Percentiles rank a stretch among this genome's conserved stretches.
Conservation (phyloP, 2,888 invertebrate genomes). For the Pollenia amentaria region DNA sequence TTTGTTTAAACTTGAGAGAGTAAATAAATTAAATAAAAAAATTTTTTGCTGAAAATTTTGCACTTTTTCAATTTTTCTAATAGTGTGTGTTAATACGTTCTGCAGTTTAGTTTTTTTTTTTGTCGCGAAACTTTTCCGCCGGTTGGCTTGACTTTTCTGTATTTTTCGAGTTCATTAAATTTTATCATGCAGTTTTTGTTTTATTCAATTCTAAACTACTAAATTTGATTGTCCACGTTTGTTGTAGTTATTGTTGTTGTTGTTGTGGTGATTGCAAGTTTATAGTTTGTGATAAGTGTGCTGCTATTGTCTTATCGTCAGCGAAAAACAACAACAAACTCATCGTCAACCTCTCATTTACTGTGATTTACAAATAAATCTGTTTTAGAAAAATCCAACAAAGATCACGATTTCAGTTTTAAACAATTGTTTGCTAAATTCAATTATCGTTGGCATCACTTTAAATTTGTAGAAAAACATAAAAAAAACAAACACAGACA, state of each 20-base stretch:
- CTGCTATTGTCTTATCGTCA: conserved; percentile 61
- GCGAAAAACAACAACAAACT: neutral
- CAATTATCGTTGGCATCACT: conserved; percentile 74
- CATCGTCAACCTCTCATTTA: conserved; percentile 40
- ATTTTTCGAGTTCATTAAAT: conserved; percentile 37
- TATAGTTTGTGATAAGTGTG: conserved; percentile 61
- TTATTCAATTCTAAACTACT: conserved; percentile 50
- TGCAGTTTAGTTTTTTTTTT: conserved; percentile 1
- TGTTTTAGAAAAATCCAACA: conserved; percentile 56
- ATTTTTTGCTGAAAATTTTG: conserved; percentile 20
- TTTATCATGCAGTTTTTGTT: conserved; percentile 52
- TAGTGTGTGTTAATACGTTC: neutral
- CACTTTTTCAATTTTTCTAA: conserved; percentile 4
- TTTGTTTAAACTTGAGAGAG: conserved; percentile 67
- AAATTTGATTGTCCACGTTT: conserved; percentile 60
- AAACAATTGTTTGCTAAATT: conserved; percentile 74
- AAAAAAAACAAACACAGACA: conserved; percentile 39
- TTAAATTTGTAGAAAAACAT: conserved; percentile 39
- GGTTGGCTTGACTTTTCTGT: conserved; percentile 36
- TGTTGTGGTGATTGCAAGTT: conserved; percentile 31
- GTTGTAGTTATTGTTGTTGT: conserved; percentile 26
- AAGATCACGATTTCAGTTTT: conserved; percentile 73
- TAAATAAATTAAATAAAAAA: conserved; percentile 64
- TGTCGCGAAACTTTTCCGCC: conserved; percentile 59
- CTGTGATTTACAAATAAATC: conserved; percentile 68